A percentile compares a stretch with the other conserved stretches of the same genome.
These are phyloP conservation scores for Pseudococcus longispinus DNA, from an alignment of 2,888 invertebrate species.

Conservation along the genomic window DNA sequence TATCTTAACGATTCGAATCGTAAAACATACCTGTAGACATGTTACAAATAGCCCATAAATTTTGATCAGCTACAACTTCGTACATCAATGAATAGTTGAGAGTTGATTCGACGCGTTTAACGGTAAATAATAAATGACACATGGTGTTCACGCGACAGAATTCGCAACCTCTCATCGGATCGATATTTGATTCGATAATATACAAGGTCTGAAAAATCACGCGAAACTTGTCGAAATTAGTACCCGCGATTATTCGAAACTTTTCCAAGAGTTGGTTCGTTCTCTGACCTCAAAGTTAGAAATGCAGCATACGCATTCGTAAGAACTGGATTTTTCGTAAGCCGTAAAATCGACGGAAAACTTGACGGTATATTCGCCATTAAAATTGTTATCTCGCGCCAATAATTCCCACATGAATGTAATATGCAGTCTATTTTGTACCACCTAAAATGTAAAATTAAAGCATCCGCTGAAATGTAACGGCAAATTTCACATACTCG, in stretches of 20 bases:
- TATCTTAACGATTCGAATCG: background rate
- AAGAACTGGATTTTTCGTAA: slow-evolving; percentile 39
- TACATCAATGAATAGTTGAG: slow-evolving; percentile 77
- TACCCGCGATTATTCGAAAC: too few species aligned
- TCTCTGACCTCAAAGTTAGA: slow-evolving; percentile 29
- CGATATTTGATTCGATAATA: slow-evolving; percentile 77
- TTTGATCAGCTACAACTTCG: slow-evolving; percentile 89
- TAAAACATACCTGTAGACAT: slow-evolving; percentile 49
- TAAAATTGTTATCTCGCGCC: slow-evolving; percentile 50
- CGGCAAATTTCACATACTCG: background rate
- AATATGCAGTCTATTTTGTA: slow-evolving; percentile 57
- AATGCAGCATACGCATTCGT: slow-evolving; percentile 31
- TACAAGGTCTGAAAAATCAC: slow-evolving; percentile 74
- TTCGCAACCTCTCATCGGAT: slow-evolving; percentile 80
- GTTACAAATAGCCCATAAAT: slow-evolving; percentile 86
- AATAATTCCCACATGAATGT: slow-evolving; percentile 60
- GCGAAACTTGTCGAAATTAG: background rate
- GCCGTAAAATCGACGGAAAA: slow-evolving; percentile 25
- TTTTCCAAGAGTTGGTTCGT: too few species aligned
- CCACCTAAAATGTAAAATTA: slow-evolving; percentile 11
- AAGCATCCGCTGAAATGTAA: background rate
- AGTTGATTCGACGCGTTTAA: slow-evolving; percentile 67
- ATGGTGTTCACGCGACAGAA: slow-evolving; percentile 88
- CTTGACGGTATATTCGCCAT: background rate
- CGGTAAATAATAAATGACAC: slow-evolving; percentile 80